Percentiles rank a stretch among this genome's conserved stretches.
Evolutionary conservation across 2,888 invertebrate genomes (phyloP).

Genomic region (Muscina levida): DNA sequence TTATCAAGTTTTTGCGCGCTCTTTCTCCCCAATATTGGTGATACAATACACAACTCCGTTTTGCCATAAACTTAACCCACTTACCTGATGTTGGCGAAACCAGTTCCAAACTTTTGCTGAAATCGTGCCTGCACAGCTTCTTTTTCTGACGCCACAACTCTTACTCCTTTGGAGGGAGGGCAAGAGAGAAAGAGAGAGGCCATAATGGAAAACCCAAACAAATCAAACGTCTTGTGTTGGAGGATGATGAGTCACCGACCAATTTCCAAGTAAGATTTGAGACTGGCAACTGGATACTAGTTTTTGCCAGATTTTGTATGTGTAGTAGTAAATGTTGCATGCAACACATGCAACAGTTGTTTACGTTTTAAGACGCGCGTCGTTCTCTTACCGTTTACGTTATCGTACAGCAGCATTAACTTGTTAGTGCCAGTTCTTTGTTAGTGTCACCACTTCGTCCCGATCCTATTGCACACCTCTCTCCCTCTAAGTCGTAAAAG

Average conservation of each 20-base stretch:
- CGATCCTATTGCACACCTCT: too few species aligned
- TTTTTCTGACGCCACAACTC: slow-evolving; percentile 11
- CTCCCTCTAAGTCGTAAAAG: too few species aligned
- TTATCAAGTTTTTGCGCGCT: not conserved
- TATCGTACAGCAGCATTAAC: not conserved
- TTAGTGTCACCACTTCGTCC: too few species aligned
- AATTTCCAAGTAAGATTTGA: not conserved
- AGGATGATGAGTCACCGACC: slow-evolving; percentile 50
- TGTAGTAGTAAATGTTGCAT: slow-evolving; percentile 30
- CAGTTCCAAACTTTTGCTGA: slow-evolving; percentile 28
- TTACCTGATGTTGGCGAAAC: slow-evolving; percentile 27
- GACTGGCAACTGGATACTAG: slow-evolving; percentile 30
- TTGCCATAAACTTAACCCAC: slow-evolving; percentile 48
- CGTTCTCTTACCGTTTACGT: not conserved
- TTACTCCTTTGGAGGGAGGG: not conserved
- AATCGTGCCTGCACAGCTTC: slow-evolving; percentile 17
- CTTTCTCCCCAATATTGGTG: slow-evolving; percentile 21
- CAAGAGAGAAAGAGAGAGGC: too few species aligned
- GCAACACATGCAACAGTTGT: slow-evolving; percentile 54
- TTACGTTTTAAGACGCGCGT: slow-evolving; percentile 27
- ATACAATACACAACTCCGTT: slow-evolving; percentile 1
- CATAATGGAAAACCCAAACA: slow-evolving; percentile 15
- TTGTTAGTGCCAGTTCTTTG: not conserved
- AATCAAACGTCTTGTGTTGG: not conserved
- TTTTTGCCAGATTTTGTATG: slow-evolving; percentile 18